These are phyloP conservation scores for Pionites leucogaster DNA, from an alignment of 2,113 vertebrate species.

Conservation along the genomic window DNA sequence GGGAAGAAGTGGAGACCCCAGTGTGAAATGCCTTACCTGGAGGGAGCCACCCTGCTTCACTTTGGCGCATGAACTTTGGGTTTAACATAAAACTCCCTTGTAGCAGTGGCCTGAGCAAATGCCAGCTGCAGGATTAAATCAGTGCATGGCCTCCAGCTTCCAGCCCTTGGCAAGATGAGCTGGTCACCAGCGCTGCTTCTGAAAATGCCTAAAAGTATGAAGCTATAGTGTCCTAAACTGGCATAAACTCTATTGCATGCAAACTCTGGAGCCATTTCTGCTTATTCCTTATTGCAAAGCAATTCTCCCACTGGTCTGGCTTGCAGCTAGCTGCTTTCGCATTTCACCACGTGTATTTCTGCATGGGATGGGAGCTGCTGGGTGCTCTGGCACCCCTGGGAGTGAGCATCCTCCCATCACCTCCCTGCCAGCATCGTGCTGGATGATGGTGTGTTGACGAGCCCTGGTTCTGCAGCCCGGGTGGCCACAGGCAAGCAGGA, in stretches of 20 bases:
- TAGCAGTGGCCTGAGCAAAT: neutral
- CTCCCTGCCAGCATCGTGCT: neutral
- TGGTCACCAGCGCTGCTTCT: neutral
- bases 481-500: neutral
- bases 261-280: neutral
- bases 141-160: neutral
- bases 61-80: neutral
- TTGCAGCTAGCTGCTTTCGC: neutral
- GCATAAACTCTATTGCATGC: neutral
- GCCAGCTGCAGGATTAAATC: neutral
- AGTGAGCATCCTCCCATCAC: neutral
- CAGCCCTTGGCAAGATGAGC: neutral
- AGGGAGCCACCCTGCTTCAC: neutral
- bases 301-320: neutral
- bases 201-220: neutral
- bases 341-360: neutral
- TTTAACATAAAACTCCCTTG: neutral
- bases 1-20: neutral
- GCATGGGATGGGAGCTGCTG: rapidly evolving
- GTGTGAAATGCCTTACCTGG: neutral
- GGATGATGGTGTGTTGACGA: neutral
- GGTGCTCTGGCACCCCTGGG: neutral
- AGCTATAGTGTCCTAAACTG: neutral
- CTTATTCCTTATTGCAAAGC: neutral
- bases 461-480: neutral